phyloP scores from a whole-genome alignment of 2,113 vertebrate genomes.

The Percina caprodes region DNA sequence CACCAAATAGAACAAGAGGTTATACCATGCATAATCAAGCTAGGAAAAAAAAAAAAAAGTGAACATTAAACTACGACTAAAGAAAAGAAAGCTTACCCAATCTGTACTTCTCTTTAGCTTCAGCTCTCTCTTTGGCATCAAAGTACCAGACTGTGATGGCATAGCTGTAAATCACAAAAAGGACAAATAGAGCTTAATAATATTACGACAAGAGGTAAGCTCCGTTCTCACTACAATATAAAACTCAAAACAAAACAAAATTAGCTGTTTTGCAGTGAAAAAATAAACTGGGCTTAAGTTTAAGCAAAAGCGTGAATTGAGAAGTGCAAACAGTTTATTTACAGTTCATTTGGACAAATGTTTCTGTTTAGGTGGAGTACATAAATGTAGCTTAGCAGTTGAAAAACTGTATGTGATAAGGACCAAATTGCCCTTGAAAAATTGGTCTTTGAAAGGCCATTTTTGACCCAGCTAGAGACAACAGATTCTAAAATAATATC shows the following conservation, averaged over 20 bases:
- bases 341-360: not conserved
- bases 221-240: not conserved
- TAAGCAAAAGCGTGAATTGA: not conserved
- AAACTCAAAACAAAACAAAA: not conserved
- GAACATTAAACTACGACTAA: not conserved
- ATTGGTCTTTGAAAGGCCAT: not conserved
- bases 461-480: not conserved
- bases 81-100: slow-evolving; percentile 80
- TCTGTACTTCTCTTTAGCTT: slow-evolving; percentile 91
- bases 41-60: not conserved
- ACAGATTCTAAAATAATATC: not conserved
- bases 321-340: not conserved
- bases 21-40: not conserved
- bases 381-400: not conserved
- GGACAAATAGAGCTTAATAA: slow-evolving; percentile 12
- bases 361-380: not conserved
- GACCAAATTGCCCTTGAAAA: not conserved
- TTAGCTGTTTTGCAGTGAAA: not conserved
- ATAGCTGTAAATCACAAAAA: slow-evolving; percentile 82
- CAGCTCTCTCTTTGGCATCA: slow-evolving; percentile 91
- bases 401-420: not conserved
- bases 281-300: not conserved
- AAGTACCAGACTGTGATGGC: slow-evolving; percentile 98
- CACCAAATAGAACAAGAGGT: not conserved
- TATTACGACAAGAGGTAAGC: not conserved